Percentiles rank a stretch among this genome's conserved stretches.
Evolutionary conservation across 2,797 vertebrate species (phyloP).

Genomic region (Crypturellus tataupa): DNA sequence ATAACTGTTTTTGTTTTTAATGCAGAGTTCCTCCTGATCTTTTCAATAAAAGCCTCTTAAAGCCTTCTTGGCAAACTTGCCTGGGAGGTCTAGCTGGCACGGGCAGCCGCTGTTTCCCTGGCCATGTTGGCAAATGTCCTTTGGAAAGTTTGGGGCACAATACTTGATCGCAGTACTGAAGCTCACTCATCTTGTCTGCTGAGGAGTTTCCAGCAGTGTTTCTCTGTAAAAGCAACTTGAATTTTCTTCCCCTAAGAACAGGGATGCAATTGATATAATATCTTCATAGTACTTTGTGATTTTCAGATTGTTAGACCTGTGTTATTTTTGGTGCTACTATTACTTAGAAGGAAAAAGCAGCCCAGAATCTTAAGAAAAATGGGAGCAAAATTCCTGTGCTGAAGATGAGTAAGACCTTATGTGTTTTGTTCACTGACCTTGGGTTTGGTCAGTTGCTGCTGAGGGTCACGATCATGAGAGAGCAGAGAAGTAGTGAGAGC

Average conservation of each 20-base stretch:
- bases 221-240: neutral
- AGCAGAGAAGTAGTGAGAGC: neutral
- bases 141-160: neutral
- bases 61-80: neutral
- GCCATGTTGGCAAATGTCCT: neutral
- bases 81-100: constrained; percentile 9
- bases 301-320: neutral
- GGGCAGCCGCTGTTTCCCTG: neutral
- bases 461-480: neutral
- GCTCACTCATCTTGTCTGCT: neutral
- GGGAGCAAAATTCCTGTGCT: neutral
- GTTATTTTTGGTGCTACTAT: neutral
- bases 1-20: neutral
- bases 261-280: neutral
- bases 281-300: neutral
- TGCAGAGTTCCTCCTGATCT: neutral
- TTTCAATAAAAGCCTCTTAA: neutral
- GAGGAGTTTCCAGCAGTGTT: neutral
- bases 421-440: neutral
- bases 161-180: neutral
- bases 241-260: neutral
- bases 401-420: neutral
- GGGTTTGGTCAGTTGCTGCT: neutral
- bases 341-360: neutral
- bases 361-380: neutral